phyloP scores from a whole-genome alignment of 2,888 invertebrate species.

The Yponomeuta cagnagella region DNA sequence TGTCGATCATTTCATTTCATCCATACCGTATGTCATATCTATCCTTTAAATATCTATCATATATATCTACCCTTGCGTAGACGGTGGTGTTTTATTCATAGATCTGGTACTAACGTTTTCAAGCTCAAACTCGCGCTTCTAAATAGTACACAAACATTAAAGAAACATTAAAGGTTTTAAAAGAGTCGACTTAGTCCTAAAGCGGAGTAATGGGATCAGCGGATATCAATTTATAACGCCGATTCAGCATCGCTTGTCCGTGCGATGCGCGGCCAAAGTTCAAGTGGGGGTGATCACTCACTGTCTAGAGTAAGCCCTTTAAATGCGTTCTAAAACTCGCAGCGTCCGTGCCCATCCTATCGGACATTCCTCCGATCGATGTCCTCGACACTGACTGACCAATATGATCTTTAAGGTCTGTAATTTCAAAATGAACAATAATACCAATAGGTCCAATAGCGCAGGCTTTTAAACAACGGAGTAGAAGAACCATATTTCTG shows the following conservation, averaged over 20 bases:
- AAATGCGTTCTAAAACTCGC: constrained; percentile 61
- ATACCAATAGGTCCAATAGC: too few species aligned
- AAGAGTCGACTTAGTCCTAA: constrained; percentile 10
- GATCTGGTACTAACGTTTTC: too few species aligned
- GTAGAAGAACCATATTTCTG: too few species aligned
- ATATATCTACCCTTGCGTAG: too few species aligned
- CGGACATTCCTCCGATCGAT: constrained; percentile 26
- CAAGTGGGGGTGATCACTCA: constrained; percentile 58
- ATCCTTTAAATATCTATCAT: too few species aligned
- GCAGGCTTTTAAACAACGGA: too few species aligned
- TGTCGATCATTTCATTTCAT: too few species aligned
- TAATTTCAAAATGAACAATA: neutral
- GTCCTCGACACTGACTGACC: neutral
- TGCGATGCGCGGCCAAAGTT: constrained; percentile 31
- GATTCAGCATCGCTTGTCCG: constrained; percentile 28
- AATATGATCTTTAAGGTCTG: neutral
- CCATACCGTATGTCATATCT: too few species aligned
- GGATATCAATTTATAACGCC: constrained; percentile 47
- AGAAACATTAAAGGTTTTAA: neutral
- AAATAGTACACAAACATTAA: too few species aligned
- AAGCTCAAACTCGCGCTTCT: too few species aligned
- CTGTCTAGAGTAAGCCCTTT: constrained; percentile 60
- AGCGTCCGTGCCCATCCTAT: constrained; percentile 30
- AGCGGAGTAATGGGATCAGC: constrained; percentile 17
- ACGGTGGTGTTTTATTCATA: too few species aligned